phyloP scores from a whole-genome alignment of 2,113 vertebrate genomes.

The Sinocyclocheilus maitianheensis region DNA sequence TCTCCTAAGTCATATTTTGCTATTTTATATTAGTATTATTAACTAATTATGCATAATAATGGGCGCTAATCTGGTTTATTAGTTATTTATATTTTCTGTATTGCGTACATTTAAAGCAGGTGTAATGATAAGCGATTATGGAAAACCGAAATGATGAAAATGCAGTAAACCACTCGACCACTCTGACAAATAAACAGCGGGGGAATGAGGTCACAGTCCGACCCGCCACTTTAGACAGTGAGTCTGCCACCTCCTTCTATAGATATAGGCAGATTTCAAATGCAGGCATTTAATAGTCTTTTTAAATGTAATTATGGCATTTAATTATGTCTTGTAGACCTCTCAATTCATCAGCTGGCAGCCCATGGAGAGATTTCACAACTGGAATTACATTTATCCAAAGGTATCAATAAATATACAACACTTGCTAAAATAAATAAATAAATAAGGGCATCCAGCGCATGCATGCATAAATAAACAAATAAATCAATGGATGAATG shows the following conservation, averaged over 20 bases:
- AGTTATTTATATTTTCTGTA: background rate
- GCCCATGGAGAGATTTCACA: conserved; percentile 91
- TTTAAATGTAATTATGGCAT: background rate
- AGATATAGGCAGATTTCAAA: background rate
- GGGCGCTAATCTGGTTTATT: background rate
- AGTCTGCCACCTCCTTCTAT: conserved; percentile 39
- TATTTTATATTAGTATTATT: background rate
- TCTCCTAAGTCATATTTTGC: background rate
- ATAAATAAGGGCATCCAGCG: background rate
- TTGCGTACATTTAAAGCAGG: conserved; percentile 29
- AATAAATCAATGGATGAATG: no score
- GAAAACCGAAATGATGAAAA: conserved; percentile 57
- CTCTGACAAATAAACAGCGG: conserved; percentile 91
- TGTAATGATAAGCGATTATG: conserved; percentile 42
- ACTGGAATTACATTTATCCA: conserved; percentile 82
- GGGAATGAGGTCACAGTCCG: conserved; percentile 90
- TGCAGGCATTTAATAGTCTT: background rate
- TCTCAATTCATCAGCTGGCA: conserved; percentile 93
- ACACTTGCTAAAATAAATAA: background rate
- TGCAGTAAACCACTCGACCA: conserved; percentile 81
- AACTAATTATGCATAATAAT: background rate
- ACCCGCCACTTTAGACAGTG: conserved; percentile 90
- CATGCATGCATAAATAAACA: background rate
- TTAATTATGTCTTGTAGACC: conserved; percentile 66
- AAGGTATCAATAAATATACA: conserved; percentile 76